A percentile compares a stretch with the other conserved stretches of the same genome.
phyloP scores from a whole-genome alignment of 2,797 vertebrate species.

The Notolepis coatsorum region DNA sequence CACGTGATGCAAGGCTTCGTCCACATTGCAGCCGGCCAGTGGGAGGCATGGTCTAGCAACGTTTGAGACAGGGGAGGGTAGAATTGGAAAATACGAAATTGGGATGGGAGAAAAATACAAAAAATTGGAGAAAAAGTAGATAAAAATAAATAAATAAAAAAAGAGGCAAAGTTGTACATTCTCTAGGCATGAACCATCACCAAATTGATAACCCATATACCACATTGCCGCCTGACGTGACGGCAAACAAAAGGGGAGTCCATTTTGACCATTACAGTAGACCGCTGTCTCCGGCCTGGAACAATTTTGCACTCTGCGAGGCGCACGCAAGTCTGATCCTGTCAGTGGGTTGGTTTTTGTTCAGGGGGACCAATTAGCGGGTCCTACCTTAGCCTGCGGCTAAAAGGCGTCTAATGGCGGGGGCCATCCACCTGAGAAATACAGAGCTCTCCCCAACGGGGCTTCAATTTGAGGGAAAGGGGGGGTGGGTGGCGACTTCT shows the following conservation, averaged over 20 bases:
- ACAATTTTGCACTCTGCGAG: constrained; percentile 89
- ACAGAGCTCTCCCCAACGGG: constrained; percentile 92
- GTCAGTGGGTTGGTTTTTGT: constrained; percentile 98
- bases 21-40: too few species aligned
- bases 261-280: constrained; percentile 72
- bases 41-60: too few species aligned
- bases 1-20: too few species aligned
- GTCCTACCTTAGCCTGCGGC: constrained; percentile 98
- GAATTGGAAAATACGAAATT: too few species aligned
- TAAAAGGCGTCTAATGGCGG: constrained; percentile 94
- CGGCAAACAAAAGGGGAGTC: constrained; percentile 77
- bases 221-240: constrained; percentile 71
- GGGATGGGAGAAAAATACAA: too few species aligned
- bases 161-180: too few species aligned
- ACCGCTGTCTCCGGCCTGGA: constrained; percentile 87
- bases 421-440: constrained; percentile 93
- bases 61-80: too few species aligned
- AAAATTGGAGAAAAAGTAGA: too few species aligned
- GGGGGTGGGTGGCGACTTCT: constrained; percentile 87
- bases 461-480: constrained; percentile 94
- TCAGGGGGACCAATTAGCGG: constrained; percentile 98
- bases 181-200: background rate
- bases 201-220: background rate
- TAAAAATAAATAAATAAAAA: too few species aligned
- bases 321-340: constrained; percentile 94